Evolutionary conservation across 2,888 invertebrate species (phyloP).

Genomic region (Cabera pusaria): DNA sequence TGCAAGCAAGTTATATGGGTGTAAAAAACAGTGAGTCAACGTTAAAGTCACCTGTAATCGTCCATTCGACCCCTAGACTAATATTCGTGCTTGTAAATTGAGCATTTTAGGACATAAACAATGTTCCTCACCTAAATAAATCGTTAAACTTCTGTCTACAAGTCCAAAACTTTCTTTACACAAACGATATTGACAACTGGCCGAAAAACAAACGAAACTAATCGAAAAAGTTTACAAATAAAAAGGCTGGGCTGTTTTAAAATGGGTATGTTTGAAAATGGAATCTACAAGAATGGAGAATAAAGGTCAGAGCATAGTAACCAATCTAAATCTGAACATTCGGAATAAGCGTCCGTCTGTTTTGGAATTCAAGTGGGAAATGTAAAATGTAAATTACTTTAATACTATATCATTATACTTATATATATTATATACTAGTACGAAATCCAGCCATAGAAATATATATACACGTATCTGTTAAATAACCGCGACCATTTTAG

Average conservation of each 20-base stretch:
- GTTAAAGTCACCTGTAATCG: slow-evolving; percentile 21
- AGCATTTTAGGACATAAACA: slow-evolving; percentile 16
- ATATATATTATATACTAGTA: no score
- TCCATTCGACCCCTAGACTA: slow-evolving; percentile 24
- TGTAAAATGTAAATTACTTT: no score
- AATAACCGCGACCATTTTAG: no score
- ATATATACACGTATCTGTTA: no score
- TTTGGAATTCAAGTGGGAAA: no score
- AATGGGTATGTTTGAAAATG: slow-evolving; percentile 27
- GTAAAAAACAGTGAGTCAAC: slow-evolving; percentile 6
- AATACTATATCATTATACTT: no score
- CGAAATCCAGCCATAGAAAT: no score
- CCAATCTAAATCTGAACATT: no score
- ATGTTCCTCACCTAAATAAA: slow-evolving; percentile 18
- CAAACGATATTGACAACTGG: background rate
- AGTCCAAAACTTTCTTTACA: background rate
- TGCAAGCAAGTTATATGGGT: slow-evolving; percentile 1
- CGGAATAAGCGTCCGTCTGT: no score
- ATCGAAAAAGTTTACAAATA: slow-evolving; percentile 9
- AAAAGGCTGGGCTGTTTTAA: no score
- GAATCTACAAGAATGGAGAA: slow-evolving; percentile 2
- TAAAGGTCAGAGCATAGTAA: no score
- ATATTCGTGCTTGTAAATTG: slow-evolving; percentile 21
- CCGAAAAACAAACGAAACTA: slow-evolving; percentile 7
- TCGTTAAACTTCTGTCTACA: slow-evolving; percentile 7